Evolutionary conservation across 2,888 invertebrate species (phyloP), one percentile per base, ranked within the genome.

Genomic region (Byasa hedistus): DNA sequence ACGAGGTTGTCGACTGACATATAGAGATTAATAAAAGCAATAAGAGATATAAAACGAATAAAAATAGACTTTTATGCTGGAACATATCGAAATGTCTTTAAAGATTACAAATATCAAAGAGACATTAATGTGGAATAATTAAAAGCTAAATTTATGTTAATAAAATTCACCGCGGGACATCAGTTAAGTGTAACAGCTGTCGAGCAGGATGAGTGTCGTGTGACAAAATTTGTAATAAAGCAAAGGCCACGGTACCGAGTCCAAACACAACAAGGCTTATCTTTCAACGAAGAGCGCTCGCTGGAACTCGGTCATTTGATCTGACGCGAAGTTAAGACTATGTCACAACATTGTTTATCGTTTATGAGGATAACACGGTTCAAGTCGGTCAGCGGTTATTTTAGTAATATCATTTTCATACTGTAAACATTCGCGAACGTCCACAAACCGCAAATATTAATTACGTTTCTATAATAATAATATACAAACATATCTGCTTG

Each of bases 261-360:
- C 82, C 82, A 80, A 86, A 86, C 81, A 84, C 59, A 70, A 75
- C 63, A 62, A 39, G 72, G 73, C 71, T 86, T 83, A 84, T 84
- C 81, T 83, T 78, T 77, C 76, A 72, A 75, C 73, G 76, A 73
- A 57, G 65, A 57, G 74, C 74, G 74, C 78, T 84, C 75, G 76
- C 73, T 78, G 79, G 84, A 86, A 86, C 73, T 79, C 79, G 82
- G 85, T 75, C 84, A 87, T 79, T 73, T 77, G 83, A 85, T 80
- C 80, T 75, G 76, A 74, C 75, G 74, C 73, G 64, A 48, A 60
- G 64, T 59, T 63, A 66, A 66, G 62, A 64, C 69, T 68, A 70
- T 52, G 51, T 61, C 61, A 69, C 69, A 71, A 60, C 71, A 72
- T 44, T 62, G 21, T 62, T 68, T 71, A 69, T 69, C 65, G 48